Evolutionary conservation across 2,888 invertebrate genomes (phyloP).

Genomic region (Dicyrtomina minuta): DNA sequence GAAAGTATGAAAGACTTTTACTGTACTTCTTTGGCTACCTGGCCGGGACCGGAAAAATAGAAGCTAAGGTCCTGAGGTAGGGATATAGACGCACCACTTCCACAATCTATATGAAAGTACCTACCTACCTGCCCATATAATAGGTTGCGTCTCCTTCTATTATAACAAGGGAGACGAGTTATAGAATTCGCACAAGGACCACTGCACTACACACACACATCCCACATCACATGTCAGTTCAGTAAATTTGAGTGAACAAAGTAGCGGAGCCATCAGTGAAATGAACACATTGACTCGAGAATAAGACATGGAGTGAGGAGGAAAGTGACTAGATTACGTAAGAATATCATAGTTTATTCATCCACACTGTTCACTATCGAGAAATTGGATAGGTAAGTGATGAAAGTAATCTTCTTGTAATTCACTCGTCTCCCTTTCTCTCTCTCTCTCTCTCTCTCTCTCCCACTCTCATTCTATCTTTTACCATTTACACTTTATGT

Average conservation of each 20-base stretch:
- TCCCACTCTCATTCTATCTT: neutral
- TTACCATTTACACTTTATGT: neutral
- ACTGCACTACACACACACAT: too few species aligned
- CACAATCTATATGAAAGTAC: too few species aligned
- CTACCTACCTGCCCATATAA: too few species aligned
- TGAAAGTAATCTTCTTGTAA: conserved; percentile 32
- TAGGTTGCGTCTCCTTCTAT: too few species aligned
- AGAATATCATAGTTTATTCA: conserved; percentile 32
- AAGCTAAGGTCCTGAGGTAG: too few species aligned
- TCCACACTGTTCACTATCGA: conserved; percentile 16
- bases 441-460: neutral
- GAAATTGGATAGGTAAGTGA: conserved; percentile 33
- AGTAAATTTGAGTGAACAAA: neutral
- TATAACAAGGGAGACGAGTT: too few species aligned
- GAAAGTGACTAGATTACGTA: conserved; percentile 13
- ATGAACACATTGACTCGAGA: neutral
- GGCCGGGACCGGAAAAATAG: too few species aligned
- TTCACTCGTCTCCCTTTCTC: conserved; percentile 17
- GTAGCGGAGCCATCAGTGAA: neutral
- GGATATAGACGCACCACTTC: too few species aligned
- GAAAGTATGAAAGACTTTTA: too few species aligned
- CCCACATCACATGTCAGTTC: too few species aligned
- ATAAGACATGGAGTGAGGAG: conserved; percentile 3
- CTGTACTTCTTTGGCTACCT: too few species aligned
- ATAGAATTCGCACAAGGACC: too few species aligned